A percentile compares a stretch with the other conserved stretches of the same genome.
phyloP scores from a whole-genome alignment of 2,888 invertebrate species.

The Tipula unca region DNA sequence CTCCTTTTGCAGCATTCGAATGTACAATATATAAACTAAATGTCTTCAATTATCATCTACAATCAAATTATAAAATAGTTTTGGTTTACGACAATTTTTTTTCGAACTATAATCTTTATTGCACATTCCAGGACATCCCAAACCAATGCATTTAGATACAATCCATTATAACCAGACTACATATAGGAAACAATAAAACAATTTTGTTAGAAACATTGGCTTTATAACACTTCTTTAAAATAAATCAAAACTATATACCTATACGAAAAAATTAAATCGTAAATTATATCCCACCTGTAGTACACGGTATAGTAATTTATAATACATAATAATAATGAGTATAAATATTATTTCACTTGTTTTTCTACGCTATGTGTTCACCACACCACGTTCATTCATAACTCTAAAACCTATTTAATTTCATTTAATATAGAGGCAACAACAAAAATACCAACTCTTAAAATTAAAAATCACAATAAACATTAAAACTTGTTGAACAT shows the following conservation, averaged over 20 bases:
- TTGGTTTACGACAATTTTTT: too few relatives aligned
- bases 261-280: background rate
- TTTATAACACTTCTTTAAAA: background rate
- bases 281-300: background rate
- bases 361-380: background rate
- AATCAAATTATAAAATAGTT: too few relatives aligned
- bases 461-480: constrained; percentile 3
- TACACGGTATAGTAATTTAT: background rate
- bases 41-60: too few relatives aligned
- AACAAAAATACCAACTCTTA: background rate
- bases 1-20: too few relatives aligned
- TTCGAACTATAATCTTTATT: too few relatives aligned
- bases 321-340: background rate
- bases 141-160: too few relatives aligned
- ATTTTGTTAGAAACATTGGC: background rate
- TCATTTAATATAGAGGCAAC: background rate
- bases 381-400: background rate
- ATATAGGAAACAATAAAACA: background rate
- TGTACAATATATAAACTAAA: too few relatives aligned
- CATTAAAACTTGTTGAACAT: constrained; percentile 8
- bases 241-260: background rate
- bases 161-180: too few relatives aligned
- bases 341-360: background rate
- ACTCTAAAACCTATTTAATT: background rate
- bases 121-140: too few relatives aligned